Evolutionary conservation across 2,888 invertebrate species (phyloP).

Genomic region (Drosophila prostipennis): DNA sequence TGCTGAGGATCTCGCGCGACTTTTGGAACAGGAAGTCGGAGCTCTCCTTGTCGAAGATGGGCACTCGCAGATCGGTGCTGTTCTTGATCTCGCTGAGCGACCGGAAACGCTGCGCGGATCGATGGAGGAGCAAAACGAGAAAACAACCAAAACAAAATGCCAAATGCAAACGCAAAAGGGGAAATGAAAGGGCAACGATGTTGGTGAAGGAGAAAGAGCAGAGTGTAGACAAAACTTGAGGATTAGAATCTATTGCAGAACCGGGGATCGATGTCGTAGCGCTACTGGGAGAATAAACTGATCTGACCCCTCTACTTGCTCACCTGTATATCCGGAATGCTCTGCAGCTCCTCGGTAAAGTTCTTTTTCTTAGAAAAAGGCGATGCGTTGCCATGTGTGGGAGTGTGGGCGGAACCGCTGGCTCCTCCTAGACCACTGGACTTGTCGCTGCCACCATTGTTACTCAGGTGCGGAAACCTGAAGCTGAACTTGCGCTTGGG

Average conservation of each 20-base stretch:
- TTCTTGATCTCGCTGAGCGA: slow-evolving; percentile 86
- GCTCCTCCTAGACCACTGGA: slow-evolving; percentile 50
- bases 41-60: slow-evolving; percentile 90
- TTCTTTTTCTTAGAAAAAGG: slow-evolving; percentile 87
- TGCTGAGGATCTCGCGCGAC: slow-evolving; percentile 88
- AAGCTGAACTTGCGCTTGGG: slow-evolving; percentile 92
- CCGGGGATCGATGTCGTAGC: slow-evolving; percentile 9
- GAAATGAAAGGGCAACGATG: slow-evolving; percentile 54
- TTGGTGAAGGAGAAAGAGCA: slow-evolving; percentile 52
- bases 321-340: slow-evolving; percentile 95
- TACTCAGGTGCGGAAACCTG: slow-evolving; percentile 86
- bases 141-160: slow-evolving; percentile 52
- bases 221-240: slow-evolving; percentile 49
- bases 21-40: slow-evolving; percentile 90
- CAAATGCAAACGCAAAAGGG: slow-evolving; percentile 47
- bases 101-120: slow-evolving; percentile 84
- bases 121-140: slow-evolving; percentile 40
- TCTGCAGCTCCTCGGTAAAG: slow-evolving; percentile 94
- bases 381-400: slow-evolving; percentile 82
- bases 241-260: slow-evolving; percentile 55
- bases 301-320: slow-evolving; percentile 38
- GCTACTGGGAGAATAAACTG: slow-evolving; percentile 5
- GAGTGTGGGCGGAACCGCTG: slow-evolving; percentile 53
- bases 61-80: slow-evolving; percentile 85
- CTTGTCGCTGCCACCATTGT: slow-evolving; percentile 76